Percentiles rank a stretch among this genome's conserved stretches.
These are phyloP conservation scores for Xylocampa areola DNA, from an alignment of 2,888 invertebrate species.

Conservation along the genomic window DNA sequence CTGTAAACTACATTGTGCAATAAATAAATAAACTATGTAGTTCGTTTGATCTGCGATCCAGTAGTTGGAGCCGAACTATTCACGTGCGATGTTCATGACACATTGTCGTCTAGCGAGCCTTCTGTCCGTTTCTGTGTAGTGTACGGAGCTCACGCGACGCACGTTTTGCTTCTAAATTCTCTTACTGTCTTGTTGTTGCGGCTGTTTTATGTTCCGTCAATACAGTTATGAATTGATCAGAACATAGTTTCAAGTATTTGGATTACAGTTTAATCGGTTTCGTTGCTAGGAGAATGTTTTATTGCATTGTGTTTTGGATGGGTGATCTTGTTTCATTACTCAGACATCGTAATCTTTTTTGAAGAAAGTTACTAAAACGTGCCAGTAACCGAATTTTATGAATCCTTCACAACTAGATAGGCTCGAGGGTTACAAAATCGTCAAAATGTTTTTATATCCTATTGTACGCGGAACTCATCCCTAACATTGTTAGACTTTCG, in stretches of 20 bases:
- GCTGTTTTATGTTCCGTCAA: constrained; percentile 8
- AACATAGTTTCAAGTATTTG: not conserved
- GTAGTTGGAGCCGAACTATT: too few species aligned
- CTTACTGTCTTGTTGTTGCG: constrained; percentile 11
- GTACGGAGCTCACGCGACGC: not conserved
- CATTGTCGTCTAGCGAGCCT: constrained; percentile 13
- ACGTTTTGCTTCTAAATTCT: constrained; percentile 16
- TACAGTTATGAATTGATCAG: constrained; percentile 32
- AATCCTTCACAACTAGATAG: not conserved
- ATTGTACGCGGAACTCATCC: not conserved
- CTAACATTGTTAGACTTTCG: not conserved
- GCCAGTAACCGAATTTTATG: not conserved
- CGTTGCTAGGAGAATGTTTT: constrained; percentile 4
- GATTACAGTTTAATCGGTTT: constrained; percentile 1
- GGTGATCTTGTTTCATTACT: not conserved
- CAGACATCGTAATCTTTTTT: not conserved
- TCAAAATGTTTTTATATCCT: not conserved
- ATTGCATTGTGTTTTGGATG: not conserved
- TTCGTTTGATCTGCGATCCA: too few species aligned
- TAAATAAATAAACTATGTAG: too few species aligned
- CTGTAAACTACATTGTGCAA: too few species aligned
- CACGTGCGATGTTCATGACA: not conserved
- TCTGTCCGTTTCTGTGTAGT: constrained; percentile 1
- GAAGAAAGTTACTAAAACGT: too few species aligned
- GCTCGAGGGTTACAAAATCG: not conserved